A percentile compares a stretch with the other conserved stretches of the same genome.
Conservation (phyloP, 2,888 invertebrate species). For the Heliconius hortense region DNA sequence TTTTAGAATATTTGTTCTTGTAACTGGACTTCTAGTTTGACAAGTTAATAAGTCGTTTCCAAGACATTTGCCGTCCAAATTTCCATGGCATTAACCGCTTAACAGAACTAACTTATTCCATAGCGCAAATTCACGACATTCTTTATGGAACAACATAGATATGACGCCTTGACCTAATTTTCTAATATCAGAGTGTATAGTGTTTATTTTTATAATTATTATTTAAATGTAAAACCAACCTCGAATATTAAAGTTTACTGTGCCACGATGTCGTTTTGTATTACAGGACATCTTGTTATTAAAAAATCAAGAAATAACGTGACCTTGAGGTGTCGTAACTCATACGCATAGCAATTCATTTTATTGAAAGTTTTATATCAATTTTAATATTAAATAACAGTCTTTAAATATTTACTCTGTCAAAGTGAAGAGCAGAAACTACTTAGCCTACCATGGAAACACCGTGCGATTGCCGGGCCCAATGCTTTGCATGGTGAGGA, state of each 20-base stretch:
- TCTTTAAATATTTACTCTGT: too few species aligned
- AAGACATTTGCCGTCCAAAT: slow-evolving; percentile 4
- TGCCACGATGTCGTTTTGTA: neutral
- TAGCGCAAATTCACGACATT: slow-evolving; percentile 24
- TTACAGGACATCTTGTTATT: neutral
- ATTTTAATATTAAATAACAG: too few species aligned
- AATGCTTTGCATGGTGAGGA: too few species aligned
- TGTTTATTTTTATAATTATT: neutral
- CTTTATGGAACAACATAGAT: slow-evolving; percentile 4
- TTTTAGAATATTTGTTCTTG: slow-evolving; percentile 3
- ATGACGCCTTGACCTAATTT: slow-evolving; percentile 20
- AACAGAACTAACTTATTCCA: slow-evolving; percentile 16
- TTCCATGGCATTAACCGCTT: slow-evolving; percentile 9
- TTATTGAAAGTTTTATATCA: too few species aligned
- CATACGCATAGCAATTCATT: neutral
- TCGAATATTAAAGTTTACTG: neutral
- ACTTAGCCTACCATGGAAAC: too few species aligned
- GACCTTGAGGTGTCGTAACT: neutral
- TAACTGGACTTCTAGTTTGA: neutral
- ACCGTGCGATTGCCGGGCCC: too few species aligned
- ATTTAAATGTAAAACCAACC: neutral
- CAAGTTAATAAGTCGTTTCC: slow-evolving; percentile 10
- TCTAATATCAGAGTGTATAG: neutral
- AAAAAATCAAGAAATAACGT: neutral
- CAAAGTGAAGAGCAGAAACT: too few species aligned